Evolutionary conservation across 2,888 invertebrate genomes (phyloP).

Genomic region (Drosophila rubida): DNA sequence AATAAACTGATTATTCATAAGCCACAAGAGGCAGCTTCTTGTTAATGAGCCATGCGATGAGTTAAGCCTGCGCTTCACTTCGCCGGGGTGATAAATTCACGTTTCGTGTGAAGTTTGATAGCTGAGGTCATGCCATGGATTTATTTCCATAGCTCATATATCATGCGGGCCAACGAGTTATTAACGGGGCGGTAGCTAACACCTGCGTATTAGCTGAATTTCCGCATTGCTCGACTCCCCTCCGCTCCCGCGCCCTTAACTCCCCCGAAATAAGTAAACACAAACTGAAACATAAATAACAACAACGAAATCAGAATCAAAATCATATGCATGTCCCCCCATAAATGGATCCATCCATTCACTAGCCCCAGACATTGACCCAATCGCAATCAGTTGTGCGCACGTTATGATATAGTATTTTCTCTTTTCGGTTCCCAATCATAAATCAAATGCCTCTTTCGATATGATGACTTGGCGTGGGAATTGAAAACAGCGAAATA

Average conservation of each 20-base stretch:
- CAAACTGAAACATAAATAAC: constrained; percentile 8
- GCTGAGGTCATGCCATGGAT: constrained; percentile 76
- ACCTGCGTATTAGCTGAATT: constrained; percentile 75
- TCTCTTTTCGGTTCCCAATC: constrained; percentile 54
- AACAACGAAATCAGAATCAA: constrained; percentile 19
- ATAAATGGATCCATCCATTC: constrained; percentile 36
- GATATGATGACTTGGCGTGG: constrained; percentile 72
- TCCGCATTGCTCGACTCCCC: constrained; percentile 62
- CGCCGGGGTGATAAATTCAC: constrained; percentile 56
- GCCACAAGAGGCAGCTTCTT: constrained; percentile 75
- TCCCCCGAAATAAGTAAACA: constrained; percentile 9
- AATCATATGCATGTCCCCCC: constrained; percentile 12
- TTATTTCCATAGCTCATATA: constrained; percentile 77
- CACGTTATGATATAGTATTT: constrained; percentile 60
- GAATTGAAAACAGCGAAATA: constrained; percentile 72
- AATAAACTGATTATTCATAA: constrained; percentile 79
- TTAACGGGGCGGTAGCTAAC: constrained; percentile 74
- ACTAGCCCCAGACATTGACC: constrained; percentile 63
- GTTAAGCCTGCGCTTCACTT: constrained; percentile 53
- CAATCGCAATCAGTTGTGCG: constrained; percentile 59
- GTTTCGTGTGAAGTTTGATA: constrained; percentile 79
- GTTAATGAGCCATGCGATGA: constrained; percentile 72
- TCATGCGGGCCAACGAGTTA: constrained; percentile 62
- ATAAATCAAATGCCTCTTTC: constrained; percentile 59
- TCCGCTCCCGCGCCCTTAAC: too few relatives aligned